A percentile compares a stretch with the other conserved stretches of the same genome.
These are phyloP conservation scores for Apotomis capreana DNA, from an alignment of 2,888 invertebrate genomes.

Conservation along the genomic window DNA sequence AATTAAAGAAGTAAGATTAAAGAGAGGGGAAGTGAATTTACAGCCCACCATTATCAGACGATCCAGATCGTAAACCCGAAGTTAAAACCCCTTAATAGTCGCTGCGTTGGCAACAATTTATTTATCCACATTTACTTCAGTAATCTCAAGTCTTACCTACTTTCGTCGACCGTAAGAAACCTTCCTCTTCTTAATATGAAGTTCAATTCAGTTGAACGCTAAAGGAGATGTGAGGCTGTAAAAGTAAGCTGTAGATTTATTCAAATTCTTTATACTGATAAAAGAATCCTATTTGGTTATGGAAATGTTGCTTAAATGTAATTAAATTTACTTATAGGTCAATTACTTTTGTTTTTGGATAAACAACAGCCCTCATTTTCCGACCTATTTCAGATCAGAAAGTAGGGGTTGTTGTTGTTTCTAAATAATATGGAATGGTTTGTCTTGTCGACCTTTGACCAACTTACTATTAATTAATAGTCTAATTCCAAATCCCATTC, in stretches of 20 bases:
- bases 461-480: too few species aligned
- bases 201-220: background rate
- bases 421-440: too few species aligned
- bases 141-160: constrained; percentile 44
- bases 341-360: background rate
- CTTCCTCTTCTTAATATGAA: background rate
- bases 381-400: too few species aligned
- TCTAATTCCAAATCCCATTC: too few species aligned
- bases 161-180: background rate
- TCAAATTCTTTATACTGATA: constrained; percentile 17
- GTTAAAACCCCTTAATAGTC: constrained; percentile 65
- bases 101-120: constrained; percentile 65
- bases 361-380: too few species aligned
- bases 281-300: constrained; percentile 16
- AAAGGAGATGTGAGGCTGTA: constrained; percentile 50
- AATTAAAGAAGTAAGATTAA: constrained; percentile 61
- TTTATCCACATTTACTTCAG: constrained; percentile 62
- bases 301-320: constrained; percentile 18
- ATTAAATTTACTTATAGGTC: background rate
- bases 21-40: constrained; percentile 65
- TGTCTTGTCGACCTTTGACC: too few species aligned
- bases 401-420: too few species aligned
- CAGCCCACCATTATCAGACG: constrained; percentile 64
- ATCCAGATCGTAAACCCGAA: constrained; percentile 66
- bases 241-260: constrained; percentile 10